A percentile compares a stretch with the other conserved stretches of the same genome.
Evolutionary conservation across 2,888 invertebrate species (phyloP).

Genomic region (Leucophenga maculata): DNA sequence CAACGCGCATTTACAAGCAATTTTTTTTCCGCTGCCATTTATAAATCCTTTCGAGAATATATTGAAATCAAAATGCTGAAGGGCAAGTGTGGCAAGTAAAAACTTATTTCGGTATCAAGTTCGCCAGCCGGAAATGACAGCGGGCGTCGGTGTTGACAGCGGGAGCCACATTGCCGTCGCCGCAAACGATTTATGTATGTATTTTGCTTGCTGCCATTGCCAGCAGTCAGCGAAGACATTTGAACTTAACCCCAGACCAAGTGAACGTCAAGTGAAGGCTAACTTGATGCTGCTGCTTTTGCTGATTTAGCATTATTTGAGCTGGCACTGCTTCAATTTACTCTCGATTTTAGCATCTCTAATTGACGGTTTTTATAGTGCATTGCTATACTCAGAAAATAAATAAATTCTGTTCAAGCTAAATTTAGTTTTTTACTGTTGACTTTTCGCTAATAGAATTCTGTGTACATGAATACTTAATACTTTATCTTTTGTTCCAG

Average conservation of each 20-base stretch:
- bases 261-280: too few relatives aligned
- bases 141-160: neutral
- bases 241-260: neutral
- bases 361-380: too few relatives aligned
- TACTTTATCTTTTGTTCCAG: too few relatives aligned
- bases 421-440: too few relatives aligned
- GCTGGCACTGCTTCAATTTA: too few relatives aligned
- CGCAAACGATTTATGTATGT: neutral
- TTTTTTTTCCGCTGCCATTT: conserved; percentile 21
- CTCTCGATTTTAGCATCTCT: too few relatives aligned
- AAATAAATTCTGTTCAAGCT: too few relatives aligned
- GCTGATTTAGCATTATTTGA: too few relatives aligned
- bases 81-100: neutral
- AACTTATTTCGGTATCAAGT: neutral
- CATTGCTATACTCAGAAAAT: too few relatives aligned
- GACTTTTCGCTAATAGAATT: neutral
- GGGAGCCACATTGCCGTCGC: neutral
- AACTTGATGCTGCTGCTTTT: too few relatives aligned
- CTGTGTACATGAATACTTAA: neutral
- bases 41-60: conserved; percentile 42
- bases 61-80: conserved; percentile 45
- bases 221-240: neutral
- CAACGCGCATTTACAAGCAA: neutral
- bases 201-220: neutral
- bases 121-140: neutral